These are phyloP conservation scores for Ctenosaura bakeri DNA, from an alignment of 2,797 vertebrate species.

Conservation along the genomic window DNA sequence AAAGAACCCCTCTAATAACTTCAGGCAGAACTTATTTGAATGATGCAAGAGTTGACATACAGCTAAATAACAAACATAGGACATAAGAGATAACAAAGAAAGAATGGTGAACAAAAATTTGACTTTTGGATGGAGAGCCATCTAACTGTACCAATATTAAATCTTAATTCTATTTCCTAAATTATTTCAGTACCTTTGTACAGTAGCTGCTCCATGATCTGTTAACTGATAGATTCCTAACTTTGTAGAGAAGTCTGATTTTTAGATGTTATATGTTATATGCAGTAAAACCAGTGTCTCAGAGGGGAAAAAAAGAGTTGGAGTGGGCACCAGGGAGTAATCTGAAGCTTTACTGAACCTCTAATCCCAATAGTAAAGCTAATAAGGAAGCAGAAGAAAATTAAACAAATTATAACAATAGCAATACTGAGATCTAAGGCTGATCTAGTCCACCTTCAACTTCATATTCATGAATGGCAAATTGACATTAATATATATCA, in stretches of 20 bases:
- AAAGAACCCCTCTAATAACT: no score
- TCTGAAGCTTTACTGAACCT: not conserved
- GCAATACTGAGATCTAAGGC: not conserved
- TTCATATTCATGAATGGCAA: not conserved
- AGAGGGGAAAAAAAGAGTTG: not conserved
- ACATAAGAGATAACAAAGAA: no score
- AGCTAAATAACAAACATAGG: no score
- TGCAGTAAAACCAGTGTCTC: not conserved
- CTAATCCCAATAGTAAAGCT: slow-evolving; percentile 1
- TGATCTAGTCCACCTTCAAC: no score
- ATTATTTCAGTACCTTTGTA: not conserved
- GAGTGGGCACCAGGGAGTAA: not conserved
- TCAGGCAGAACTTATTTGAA: no score
- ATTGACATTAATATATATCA: not conserved
- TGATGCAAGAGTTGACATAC: no score
- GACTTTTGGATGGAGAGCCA: not conserved
- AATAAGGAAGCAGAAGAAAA: not conserved
- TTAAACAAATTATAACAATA: not conserved
- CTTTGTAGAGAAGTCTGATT: not conserved
- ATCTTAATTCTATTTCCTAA: not conserved
- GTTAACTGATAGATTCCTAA: not conserved
- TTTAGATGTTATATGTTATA: not conserved
- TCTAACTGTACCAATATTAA: no score
- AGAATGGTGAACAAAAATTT: no score
- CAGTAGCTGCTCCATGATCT: not conserved